A percentile compares a stretch with the other conserved stretches of the same genome.
Evolutionary conservation across 2,888 invertebrate genomes (phyloP).

Genomic region (Hetaerina titia): DNA sequence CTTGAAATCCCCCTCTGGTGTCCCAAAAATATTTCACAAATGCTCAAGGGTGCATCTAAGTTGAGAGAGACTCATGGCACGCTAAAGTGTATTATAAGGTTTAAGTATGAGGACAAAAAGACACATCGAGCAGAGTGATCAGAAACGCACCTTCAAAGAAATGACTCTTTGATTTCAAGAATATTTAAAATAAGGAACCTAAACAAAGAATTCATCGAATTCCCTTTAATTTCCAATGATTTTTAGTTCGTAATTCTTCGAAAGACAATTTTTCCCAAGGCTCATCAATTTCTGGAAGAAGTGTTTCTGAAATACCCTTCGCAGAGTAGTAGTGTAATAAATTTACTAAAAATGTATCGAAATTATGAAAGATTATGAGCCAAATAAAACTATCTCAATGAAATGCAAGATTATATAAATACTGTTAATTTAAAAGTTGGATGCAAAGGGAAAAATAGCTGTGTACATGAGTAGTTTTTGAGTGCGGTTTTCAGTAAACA

Average conservation of each 20-base stretch:
- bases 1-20: slow-evolving; percentile 59
- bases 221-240: not conserved
- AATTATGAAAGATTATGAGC: slow-evolving; percentile 47
- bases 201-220: slow-evolving; percentile 12
- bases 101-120: slow-evolving; percentile 41
- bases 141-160: slow-evolving; percentile 57
- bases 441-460: slow-evolving; percentile 61
- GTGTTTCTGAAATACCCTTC: slow-evolving; percentile 56
- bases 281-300: slow-evolving; percentile 18
- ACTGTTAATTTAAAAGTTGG: slow-evolving; percentile 61
- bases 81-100: not conserved
- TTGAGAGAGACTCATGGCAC: slow-evolving; percentile 35
- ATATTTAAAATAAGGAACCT: slow-evolving; percentile 30
- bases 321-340: slow-evolving; percentile 51
- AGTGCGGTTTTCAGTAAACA: slow-evolving; percentile 57
- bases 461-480: slow-evolving; percentile 53
- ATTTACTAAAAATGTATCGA: slow-evolving; percentile 55
- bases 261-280: slow-evolving; percentile 7
- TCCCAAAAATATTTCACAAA: slow-evolving; percentile 57
- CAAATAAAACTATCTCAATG: slow-evolving; percentile 50
- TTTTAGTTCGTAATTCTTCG: not conserved
- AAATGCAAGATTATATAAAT: slow-evolving; percentile 47
- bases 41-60: slow-evolving; percentile 59
- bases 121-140: slow-evolving; percentile 55
- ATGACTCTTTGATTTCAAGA: slow-evolving; percentile 35